Base-by-base conservation (phyloP, 2,888 invertebrate species). In the Tetramorium bicarinatum region DNA sequence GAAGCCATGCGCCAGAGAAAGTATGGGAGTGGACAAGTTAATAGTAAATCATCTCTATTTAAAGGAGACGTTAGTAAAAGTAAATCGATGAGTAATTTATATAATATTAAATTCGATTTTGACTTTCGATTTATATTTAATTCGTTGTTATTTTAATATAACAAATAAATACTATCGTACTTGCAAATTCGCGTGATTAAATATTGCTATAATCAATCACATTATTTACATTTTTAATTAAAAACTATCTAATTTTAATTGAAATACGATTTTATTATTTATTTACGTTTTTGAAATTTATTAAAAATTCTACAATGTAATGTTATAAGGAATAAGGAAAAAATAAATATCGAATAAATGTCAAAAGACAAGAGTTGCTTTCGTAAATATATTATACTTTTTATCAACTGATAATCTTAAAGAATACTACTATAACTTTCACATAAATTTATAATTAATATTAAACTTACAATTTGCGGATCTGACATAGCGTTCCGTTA, bases 11-110 rank as follows among this genome's bases (percentile, higher is more conserved):
- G 41, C 47, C 15, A 69, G 77, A 69, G 77, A 79, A 79, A 79
- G 77, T 79, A 44, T 34, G 44, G 21, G 56, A 77, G 29, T 77
- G 29, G 21, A 69, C 44, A 66, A 66, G 25, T 66, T 21, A 21
- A 15, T 64, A 64, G 13, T 18, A 21, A 54, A 67, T 67, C 29
- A 44, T 79, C 67, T 56, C 56, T 69, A 79, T 79, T 79, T 54
- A 49, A n/a, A 9, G n/a, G 2, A 56, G 41, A 67, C 69, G n/a
- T 38, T 21, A 76, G 38, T 49, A 76, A 64, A 66, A 76, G 52
- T 47, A 47, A 61, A 61, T 13, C 9, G 15, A n/a, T 74, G 3
- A 49, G 9, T 52, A 52, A 76, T 4, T 66, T 75, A n/a, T 47
- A n/a, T 15, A 52, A 76, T 76, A 47, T 59, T 15, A 56, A 79